phyloP scores from a whole-genome alignment of 1,140 invertebrate genomes.

The Psix sp. region DNA sequence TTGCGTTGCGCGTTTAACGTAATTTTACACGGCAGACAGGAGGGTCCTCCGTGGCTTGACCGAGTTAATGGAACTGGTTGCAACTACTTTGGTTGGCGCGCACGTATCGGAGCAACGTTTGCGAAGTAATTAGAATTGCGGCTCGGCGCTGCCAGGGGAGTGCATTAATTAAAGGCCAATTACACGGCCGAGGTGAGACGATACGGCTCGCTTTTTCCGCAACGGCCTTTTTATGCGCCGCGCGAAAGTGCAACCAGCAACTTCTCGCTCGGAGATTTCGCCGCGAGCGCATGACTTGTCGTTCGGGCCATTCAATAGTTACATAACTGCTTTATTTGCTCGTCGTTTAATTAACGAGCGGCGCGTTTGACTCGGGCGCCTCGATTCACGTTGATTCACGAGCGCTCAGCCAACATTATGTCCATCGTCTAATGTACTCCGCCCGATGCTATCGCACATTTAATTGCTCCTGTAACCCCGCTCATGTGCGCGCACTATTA shows the following conservation, averaged over 20 bases:
- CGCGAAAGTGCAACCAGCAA: slow-evolving; percentile 33
- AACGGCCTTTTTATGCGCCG: slow-evolving; percentile 19
- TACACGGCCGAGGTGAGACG: slow-evolving; percentile 63
- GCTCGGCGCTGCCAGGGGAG: slow-evolving; percentile 56
- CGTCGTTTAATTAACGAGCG: slow-evolving; percentile 57
- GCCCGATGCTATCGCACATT: slow-evolving; percentile 29
- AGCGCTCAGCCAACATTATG: slow-evolving; percentile 10
- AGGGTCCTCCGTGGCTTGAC: slow-evolving; percentile 37
- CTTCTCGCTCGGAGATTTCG: slow-evolving; percentile 39
- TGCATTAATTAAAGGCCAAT: slow-evolving; percentile 76
- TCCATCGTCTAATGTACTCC: slow-evolving; percentile 22
- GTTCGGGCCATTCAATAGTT: slow-evolving; percentile 44
- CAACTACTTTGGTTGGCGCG: slow-evolving; percentile 35
- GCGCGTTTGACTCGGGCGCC: slow-evolving; percentile 36
- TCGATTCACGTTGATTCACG: slow-evolving; percentile 43
- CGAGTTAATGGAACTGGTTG: slow-evolving; percentile 55
- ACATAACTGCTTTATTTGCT: slow-evolving; percentile 60
- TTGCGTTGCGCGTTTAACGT: slow-evolving; percentile 39
- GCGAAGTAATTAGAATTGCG: slow-evolving; percentile 69
- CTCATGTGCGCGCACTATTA: slow-evolving; percentile 9
- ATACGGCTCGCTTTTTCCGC: slow-evolving; percentile 26
- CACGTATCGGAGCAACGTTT: slow-evolving; percentile 63
- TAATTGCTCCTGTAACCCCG: slow-evolving; percentile 39
- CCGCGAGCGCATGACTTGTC: slow-evolving; percentile 44
- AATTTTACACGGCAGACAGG: no score